Percentiles rank a stretch among this genome's conserved stretches.
Conservation (phyloP, 2,113 vertebrate genomes). For the Ellobius talpinus region DNA sequence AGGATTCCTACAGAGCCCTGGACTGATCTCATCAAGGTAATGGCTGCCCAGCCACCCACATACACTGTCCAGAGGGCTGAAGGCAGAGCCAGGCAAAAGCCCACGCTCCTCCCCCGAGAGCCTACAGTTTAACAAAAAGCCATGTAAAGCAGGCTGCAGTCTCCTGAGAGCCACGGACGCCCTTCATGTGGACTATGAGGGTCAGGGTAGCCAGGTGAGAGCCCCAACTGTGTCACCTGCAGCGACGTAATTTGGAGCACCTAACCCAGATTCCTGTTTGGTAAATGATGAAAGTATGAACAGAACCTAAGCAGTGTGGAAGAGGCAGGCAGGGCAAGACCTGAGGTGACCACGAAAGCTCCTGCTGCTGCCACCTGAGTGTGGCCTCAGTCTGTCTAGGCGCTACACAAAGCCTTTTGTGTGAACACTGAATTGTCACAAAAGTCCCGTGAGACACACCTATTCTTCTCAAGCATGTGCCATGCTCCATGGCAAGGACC, state of each 20-base stretch:
- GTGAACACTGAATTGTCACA: not conserved
- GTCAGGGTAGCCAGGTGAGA: not conserved
- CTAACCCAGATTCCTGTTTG: not conserved
- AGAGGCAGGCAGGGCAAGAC: not conserved
- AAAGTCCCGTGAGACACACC: not conserved
- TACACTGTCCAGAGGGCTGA: not conserved
- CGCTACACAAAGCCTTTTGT: not conserved
- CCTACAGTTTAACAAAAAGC: not conserved
- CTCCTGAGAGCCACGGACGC: not conserved
- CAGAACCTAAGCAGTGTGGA: not conserved
- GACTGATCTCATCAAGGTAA: not conserved
- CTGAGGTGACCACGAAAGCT: fast-evolving
- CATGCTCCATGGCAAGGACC: not conserved
- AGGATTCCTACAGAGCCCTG: not conserved
- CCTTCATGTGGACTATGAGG: not conserved
- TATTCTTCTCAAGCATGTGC: not conserved
- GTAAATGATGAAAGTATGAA: not conserved
- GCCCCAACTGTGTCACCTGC: too few species aligned
- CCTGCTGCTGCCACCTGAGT: fast-evolving
- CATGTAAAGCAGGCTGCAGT: not conserved
- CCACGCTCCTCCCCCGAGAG: not conserved
- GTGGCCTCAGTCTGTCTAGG: not conserved
- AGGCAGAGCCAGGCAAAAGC: not conserved
- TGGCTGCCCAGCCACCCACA: not conserved
- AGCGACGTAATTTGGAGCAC: not conserved